These are phyloP conservation scores for Rhizoglyphus robini DNA, from an alignment of 1,140 invertebrate genomes.

Conservation along the genomic window DNA sequence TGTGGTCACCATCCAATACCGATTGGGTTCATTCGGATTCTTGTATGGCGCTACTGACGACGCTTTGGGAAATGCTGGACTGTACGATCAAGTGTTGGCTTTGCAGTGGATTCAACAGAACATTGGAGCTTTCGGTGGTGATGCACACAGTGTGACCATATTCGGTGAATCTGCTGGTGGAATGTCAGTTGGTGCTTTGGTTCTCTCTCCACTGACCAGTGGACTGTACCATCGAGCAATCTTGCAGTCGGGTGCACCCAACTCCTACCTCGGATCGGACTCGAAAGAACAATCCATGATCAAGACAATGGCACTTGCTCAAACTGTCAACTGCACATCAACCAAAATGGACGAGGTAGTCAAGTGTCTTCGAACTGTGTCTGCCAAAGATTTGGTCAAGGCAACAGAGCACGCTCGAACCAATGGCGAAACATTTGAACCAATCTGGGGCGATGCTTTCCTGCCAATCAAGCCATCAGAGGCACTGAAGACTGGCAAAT, in stretches of 20 bases:
- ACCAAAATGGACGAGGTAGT: not conserved
- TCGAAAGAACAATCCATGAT: conserved; percentile 44
- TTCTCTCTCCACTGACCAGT: not conserved
- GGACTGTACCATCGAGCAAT: conserved; percentile 11
- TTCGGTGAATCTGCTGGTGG: conserved; percentile 38
- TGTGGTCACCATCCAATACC: conserved; percentile 84
- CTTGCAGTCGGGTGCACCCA: conserved; percentile 7
- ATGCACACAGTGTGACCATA: conserved; percentile 43
- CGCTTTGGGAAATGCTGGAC: conserved; percentile 81
- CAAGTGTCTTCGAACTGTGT: conserved; percentile 4
- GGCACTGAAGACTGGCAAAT: conserved; percentile 12
- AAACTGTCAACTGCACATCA: not conserved
- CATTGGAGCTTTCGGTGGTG: conserved; percentile 62
- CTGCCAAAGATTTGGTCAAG: not conserved
- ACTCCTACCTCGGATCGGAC: conserved; percentile 31
- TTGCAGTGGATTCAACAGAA: conserved; percentile 70
- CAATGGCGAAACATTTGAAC: conserved; percentile 9
- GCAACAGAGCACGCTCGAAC: not conserved
- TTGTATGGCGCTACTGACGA: conserved; percentile 69
- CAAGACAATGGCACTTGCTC: conserved; percentile 25
- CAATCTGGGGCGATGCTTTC: not conserved
- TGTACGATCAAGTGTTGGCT: conserved; percentile 87
- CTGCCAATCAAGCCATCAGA: conserved; percentile 12
- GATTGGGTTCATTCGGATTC: conserved; percentile 80
- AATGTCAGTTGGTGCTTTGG: not conserved